Percentiles rank a stretch among this genome's conserved stretches.
These are phyloP conservation scores for Bombyx mori DNA, from an alignment of 1,140 invertebrate genomes.

Conservation along the genomic window ASM3026992v2 NC_085121.1:7004001-7004500, in stretches of 20 bases:
- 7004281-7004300: conserved; percentile 10
- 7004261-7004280: conserved; percentile 8
- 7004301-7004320: too few species aligned
- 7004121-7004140: conserved; percentile 8
- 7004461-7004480: too few species aligned
- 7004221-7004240: background rate
- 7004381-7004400: too few species aligned
- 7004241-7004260: background rate
- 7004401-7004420: too few species aligned
- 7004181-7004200: conserved; percentile 17
- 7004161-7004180: conserved; percentile 25
- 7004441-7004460: too few species aligned
- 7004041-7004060: conserved; percentile 23
- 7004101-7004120: conserved; percentile 22
- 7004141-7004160: conserved; percentile 50
- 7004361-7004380: too few species aligned
- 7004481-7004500: too few species aligned
- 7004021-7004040: conserved; percentile 7
- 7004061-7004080: conserved; percentile 28
- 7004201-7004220: conserved; percentile 5
- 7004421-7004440: too few species aligned
- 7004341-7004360: too few species aligned
- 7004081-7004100: conserved; percentile 39
- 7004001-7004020: conserved; percentile 5
- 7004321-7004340: too few species aligned